Evolutionary conservation across 2,113 vertebrate species (phyloP).

Genomic region (Recurvirostra avosetta): DNA sequence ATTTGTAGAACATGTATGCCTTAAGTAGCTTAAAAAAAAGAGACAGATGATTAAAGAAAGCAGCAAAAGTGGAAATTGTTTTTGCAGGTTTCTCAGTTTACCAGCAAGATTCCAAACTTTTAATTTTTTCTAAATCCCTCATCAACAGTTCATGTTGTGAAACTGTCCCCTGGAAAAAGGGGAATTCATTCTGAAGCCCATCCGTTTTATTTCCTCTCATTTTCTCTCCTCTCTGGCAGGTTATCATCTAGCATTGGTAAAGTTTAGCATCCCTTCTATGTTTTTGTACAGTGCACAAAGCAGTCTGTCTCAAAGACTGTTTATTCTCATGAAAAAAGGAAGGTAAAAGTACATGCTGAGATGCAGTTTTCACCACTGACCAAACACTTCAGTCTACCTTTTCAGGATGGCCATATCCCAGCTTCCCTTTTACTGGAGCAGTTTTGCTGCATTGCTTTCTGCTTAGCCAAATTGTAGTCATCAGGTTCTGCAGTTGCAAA

Average conservation of each 20-base stretch:
- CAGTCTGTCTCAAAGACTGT: neutral
- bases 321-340: neutral
- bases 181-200: neutral
- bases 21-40: neutral
- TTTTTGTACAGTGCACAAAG: neutral
- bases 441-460: neutral
- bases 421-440: accelerated
- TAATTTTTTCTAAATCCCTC: neutral
- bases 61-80: neutral
- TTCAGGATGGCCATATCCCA: accelerated
- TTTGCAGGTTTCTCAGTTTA: neutral
- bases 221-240: neutral
- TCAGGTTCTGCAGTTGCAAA: neutral
- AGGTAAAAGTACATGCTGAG: neutral
- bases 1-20: neutral
- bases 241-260: neutral
- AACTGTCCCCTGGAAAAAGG: neutral
- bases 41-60: neutral
- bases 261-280: neutral
- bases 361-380: neutral
- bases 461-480: neutral
- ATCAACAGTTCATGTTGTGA: neutral
- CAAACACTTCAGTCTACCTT: neutral
- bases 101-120: neutral
- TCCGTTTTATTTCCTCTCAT: neutral